phyloP scores from a whole-genome alignment of 2,888 invertebrate genomes.

The Apamea anceps region DNA sequence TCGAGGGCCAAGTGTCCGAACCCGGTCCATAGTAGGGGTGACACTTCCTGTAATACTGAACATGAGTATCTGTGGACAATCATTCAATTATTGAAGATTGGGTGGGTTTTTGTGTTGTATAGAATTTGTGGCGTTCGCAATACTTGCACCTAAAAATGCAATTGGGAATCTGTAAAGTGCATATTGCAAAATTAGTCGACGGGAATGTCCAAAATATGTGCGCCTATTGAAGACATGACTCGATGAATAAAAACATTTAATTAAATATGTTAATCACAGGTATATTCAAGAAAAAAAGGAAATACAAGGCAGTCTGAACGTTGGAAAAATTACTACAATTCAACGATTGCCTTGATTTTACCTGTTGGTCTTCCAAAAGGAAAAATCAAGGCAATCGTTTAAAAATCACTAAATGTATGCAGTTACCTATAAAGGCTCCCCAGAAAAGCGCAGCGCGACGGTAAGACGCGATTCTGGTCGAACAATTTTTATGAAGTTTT shows the following conservation, averaged over 20 bases:
- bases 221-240: background rate
- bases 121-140: background rate
- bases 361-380: no score
- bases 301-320: background rate
- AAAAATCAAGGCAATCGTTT: no score
- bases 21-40: constrained; percentile 67
- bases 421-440: background rate
- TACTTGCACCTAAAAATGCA: constrained; percentile 1
- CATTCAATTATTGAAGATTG: background rate
- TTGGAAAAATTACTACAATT: background rate
- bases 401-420: background rate
- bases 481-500: no score
- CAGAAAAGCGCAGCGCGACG: no score
- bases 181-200: background rate
- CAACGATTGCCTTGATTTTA: no score
- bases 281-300: background rate
- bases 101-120: background rate
- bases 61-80: constrained; percentile 67
- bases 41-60: constrained; percentile 64
- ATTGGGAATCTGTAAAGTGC: background rate
- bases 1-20: constrained; percentile 72
- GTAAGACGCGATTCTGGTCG: no score
- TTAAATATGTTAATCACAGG: background rate
- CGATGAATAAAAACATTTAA: background rate
- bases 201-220: background rate